phyloP scores from a whole-genome alignment of 2,888 invertebrate species.

The Octonoba sinensis region DNA sequence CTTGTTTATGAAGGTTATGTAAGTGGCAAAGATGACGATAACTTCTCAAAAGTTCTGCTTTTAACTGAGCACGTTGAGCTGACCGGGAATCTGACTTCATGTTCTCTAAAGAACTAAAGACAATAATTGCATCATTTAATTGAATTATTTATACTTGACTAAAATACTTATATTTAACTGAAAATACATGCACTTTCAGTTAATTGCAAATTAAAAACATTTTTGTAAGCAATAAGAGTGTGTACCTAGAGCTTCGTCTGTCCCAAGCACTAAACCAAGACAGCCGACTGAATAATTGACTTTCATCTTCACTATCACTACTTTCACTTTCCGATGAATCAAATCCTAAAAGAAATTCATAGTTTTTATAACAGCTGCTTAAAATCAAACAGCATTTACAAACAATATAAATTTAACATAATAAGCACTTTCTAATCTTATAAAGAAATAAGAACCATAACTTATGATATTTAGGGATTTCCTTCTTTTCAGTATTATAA shows the following conservation, averaged over 20 bases:
- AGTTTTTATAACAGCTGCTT: neutral
- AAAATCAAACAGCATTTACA: neutral
- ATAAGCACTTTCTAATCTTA: neutral
- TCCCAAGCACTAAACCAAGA: constrained; percentile 65
- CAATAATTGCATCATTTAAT: constrained; percentile 1
- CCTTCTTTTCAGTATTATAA: too few species aligned
- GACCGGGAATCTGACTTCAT: constrained; percentile 42
- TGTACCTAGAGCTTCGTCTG: constrained; percentile 52
- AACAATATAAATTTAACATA: neutral
- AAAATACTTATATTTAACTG: neutral
- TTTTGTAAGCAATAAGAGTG: neutral
- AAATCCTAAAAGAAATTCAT: constrained; percentile 49
- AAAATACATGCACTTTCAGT: neutral
- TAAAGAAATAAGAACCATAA: neutral
- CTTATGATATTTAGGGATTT: too few species aligned
- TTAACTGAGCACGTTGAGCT: constrained; percentile 55
- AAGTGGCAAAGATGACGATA: constrained; percentile 72
- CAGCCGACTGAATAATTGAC: constrained; percentile 61
- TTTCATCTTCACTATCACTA: constrained; percentile 68
- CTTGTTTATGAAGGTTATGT: constrained; percentile 67
- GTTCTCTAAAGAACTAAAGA: constrained; percentile 54
- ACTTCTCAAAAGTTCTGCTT: constrained; percentile 73
- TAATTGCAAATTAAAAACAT: neutral
- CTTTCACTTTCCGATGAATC: constrained; percentile 68
- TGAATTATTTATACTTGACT: neutral